phyloP scores from a whole-genome alignment of 2,113 vertebrate species.

The Serinus canaria region DNA sequence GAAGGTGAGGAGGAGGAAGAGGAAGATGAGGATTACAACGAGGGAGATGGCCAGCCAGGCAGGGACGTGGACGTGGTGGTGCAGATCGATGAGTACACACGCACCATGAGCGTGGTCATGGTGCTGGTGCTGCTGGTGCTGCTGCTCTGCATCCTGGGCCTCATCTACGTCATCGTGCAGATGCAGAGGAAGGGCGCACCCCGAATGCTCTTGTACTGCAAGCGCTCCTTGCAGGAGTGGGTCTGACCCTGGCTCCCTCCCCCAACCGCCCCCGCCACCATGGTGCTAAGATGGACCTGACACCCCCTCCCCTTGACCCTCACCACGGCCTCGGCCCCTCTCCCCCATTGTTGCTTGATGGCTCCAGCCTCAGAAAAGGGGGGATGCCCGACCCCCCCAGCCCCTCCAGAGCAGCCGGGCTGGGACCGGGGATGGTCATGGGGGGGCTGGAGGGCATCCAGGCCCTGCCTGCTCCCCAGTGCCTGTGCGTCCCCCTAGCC shows the following conservation, averaged over 20 bases:
- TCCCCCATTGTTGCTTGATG: not conserved
- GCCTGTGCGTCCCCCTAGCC: not conserved
- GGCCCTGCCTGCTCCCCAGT: not conserved
- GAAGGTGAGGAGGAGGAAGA: constrained; percentile 8
- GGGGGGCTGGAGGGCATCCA: not conserved
- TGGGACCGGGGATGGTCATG: not conserved
- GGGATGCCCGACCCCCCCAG: not conserved
- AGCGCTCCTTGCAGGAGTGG: constrained; percentile 97
- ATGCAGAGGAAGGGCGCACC: constrained; percentile 94
- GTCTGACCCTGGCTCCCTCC: constrained; percentile 80
- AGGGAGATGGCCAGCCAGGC: constrained; percentile 12
- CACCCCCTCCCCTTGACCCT: not conserved
- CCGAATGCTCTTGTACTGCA: constrained; percentile 91
- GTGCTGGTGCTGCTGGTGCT: constrained; percentile 89
- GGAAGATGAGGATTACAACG: not conserved
- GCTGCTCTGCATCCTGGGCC: constrained; percentile 89
- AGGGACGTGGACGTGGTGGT: constrained; percentile 91
- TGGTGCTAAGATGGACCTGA: constrained; percentile 79
- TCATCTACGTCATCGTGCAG: constrained; percentile 90
- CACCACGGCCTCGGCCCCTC: not conserved
- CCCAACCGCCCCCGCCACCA: constrained; percentile 22
- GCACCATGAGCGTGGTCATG: constrained; percentile 90
- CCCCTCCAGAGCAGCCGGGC: not conserved
- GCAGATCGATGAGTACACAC: constrained; percentile 88
- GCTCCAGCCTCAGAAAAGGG: not conserved